Conservation (phyloP, 2,113 vertebrate species). For the Mellivora capensis region DNA sequence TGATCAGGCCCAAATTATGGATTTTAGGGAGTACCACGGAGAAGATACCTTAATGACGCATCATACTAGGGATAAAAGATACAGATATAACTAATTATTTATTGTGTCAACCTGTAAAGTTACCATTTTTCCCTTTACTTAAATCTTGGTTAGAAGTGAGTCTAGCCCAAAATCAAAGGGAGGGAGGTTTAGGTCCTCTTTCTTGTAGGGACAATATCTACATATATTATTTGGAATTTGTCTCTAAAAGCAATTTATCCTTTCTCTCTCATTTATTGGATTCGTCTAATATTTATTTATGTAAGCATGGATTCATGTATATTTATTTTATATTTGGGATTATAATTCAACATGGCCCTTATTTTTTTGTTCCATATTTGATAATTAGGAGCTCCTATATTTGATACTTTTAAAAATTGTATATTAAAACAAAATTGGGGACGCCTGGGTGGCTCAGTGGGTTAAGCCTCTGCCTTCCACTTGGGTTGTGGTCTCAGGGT, state of each 20-base stretch:
- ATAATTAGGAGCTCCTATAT: not conserved
- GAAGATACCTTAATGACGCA: not conserved
- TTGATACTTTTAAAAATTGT: not conserved
- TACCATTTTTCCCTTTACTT: not conserved
- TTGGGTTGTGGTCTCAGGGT: too few species aligned
- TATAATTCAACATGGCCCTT: not conserved
- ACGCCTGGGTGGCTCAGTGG: too few species aligned
- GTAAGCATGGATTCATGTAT: not conserved
- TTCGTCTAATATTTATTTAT: not conserved
- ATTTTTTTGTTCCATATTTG: not conserved
- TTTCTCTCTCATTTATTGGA: not conserved
- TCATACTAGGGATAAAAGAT: not conserved
- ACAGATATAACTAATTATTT: not conserved
- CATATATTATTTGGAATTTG: not conserved
- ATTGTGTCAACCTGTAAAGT: not conserved
- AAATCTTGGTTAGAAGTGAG: not conserved
- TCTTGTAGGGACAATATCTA: not conserved
- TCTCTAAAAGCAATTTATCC: not conserved
- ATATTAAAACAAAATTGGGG: not conserved
- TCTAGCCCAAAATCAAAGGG: not conserved
- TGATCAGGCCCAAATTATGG: not conserved
- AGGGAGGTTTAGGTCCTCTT: not conserved
- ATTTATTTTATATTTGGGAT: not conserved
- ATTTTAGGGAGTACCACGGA: not conserved
- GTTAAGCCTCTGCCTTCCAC: too few species aligned